Base-by-base conservation (phyloP, 1,140 invertebrate genomes). In the Cydia splendana region DNA sequence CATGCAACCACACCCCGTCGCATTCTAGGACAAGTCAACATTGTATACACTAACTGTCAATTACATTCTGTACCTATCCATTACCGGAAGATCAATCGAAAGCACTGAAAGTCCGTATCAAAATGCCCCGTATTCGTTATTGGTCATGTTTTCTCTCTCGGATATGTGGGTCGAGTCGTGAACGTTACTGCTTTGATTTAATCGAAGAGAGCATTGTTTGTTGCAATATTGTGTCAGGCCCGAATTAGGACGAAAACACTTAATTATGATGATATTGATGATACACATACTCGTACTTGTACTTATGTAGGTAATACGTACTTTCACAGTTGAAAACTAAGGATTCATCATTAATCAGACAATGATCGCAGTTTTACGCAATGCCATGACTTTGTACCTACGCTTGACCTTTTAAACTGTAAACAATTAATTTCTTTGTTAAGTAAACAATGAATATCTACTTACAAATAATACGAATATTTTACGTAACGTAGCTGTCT, bases 61-160 rank as follows among this genome's bases (percentile, higher is more conserved):
- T 87, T 82, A 85, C 75, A 82, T 84, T 85, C 65, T 34, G 83
- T 75, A 80, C 77, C 77, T 83, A 84, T 84, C 77, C 79, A 83
- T 84, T 85, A 85, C 78, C 62, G 77, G 78, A 28, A 53, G 76
- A 79, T 67, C 78, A 75, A 80, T 81, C 78, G 80, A 83, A 83
- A 81, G 83, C 76, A 85, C 78, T 77, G 78, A 79, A 84, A 82
- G 76, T 81, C 80, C 79, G 75, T 65, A 75, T 81, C 80, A 77
- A 79, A 85, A 80, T 84, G 81, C 83, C 83, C 79, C 78, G 38
- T 73, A 77, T 77, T 77, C 78, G 75, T 84, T 87, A 86, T 84
- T 82, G 86, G 75, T 80, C 80, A 84, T 81, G 84, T 87, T 87
- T 88, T 90, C 90, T 89, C 87, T 87, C 89, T 88, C 84, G 78